phyloP scores from a whole-genome alignment of 2,888 invertebrate species.

The Andricus curvator region DNA sequence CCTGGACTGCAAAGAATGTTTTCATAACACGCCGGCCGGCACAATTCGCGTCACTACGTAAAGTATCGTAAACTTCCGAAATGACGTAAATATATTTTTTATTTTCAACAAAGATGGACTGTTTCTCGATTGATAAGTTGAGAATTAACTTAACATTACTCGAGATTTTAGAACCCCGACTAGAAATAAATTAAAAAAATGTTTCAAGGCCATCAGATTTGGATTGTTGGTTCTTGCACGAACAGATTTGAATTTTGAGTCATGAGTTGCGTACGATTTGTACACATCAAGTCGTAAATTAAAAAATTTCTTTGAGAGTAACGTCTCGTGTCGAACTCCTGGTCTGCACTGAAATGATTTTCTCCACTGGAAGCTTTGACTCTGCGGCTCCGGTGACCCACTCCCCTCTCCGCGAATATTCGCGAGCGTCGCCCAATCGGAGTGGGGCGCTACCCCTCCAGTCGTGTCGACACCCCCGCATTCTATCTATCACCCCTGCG shows the following conservation, averaged over 20 bases:
- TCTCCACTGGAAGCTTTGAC: slow-evolving; percentile 37
- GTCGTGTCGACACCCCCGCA: slow-evolving; percentile 39
- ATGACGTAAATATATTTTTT: neutral
- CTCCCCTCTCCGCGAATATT: slow-evolving; percentile 17
- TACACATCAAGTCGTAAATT: no score
- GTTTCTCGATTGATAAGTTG: no score
- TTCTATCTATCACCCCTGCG: slow-evolving; percentile 17
- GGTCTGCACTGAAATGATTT: slow-evolving; percentile 57
- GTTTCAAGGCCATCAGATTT: no score
- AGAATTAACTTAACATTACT: no score
- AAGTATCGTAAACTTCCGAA: neutral
- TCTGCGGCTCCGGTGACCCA: slow-evolving; percentile 28
- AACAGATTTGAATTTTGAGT: no score
- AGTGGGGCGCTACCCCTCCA: slow-evolving; percentile 11
- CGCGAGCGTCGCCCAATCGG: slow-evolving; percentile 9
- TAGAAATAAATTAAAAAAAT: no score
- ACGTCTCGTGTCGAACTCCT: slow-evolving; percentile 41
- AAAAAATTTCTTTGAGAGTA: neutral
- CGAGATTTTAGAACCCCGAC: no score
- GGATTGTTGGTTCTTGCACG: no score
- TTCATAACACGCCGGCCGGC: slow-evolving; percentile 38
- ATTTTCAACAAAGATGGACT: no score
- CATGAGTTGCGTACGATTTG: no score
- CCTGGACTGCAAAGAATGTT: slow-evolving; percentile 6
- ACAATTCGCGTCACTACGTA: neutral